Evolutionary conservation across 2,113 vertebrate genomes (phyloP), one percentile per base, ranked within the genome.

Genomic region (Mesoclemmys tuberculata): DNA sequence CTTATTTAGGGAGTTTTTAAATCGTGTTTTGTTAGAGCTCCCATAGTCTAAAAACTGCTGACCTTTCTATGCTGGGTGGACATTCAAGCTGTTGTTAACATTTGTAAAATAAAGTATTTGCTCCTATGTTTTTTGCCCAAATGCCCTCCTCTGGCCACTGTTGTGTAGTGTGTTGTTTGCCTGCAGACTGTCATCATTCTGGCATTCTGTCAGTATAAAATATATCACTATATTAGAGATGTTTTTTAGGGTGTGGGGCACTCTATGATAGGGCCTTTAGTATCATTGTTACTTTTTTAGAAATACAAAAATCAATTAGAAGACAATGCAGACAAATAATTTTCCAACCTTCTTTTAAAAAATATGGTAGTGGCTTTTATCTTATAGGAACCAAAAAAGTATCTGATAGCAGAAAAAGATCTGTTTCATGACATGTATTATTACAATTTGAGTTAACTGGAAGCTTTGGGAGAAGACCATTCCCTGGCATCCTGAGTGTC

Each of bases 11-110:
- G 10, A 78, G 11, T 2, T 14, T 79, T 49, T 86, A 48, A 55
- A 29, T 13, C 18, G 8, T 4, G 1, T 52, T 10, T 8, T 21
- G n/a, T 3, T 49, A 16, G 2, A 84, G 27, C 2, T 74, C 79
- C 10, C 84, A 2, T 56, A 86, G 21, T 26, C 18, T 44, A 6
- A 18, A 86, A 51, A 49, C 3, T 0, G 0, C 84, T 12, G 6
- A 80, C 13, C 8, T 5, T 83, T 51, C 48, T 82, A 6, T 0
- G 64, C 58, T 58, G 77, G 18, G 22, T 31, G 9, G 27, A 31
- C 0, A 0, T 14, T 44, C 41, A 74, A n/a, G n/a, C 48, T 78
- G 89, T 74, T n/a, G 14, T 29, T 16, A 35, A 49, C 6, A 8
- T 85, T 29, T 82, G 27, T 77, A 61, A 68, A 56, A 77, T 0